Percentiles rank a stretch among this genome's conserved stretches.
phyloP scores from a whole-genome alignment of 1,140 invertebrate genomes.

The Tachypleus tridentatus region DNA sequence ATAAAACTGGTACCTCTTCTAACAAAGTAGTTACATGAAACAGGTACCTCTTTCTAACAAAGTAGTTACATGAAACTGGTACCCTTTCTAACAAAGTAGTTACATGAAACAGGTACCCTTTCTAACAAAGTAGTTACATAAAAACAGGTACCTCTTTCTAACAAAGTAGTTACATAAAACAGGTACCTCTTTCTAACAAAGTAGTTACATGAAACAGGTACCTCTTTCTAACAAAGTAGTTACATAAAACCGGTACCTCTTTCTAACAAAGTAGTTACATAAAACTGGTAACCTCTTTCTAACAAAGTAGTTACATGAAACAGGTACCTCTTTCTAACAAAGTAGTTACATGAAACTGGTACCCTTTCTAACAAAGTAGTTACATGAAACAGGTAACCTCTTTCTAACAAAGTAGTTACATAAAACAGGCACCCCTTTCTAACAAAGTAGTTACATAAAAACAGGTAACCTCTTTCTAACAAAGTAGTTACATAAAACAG shows the following conservation, averaged over 20 bases:
- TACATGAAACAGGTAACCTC: conserved; percentile 35
- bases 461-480: conserved; percentile 40
- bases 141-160: conserved; percentile 38
- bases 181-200: conserved; percentile 39
- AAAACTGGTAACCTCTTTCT: conserved; percentile 38
- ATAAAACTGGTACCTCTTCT: conserved; percentile 37
- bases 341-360: conserved; percentile 9
- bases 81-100: conserved; percentile 2
- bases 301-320: conserved; percentile 9
- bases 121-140: conserved; percentile 8
- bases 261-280: conserved; percentile 8
- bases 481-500: conserved; percentile 8
- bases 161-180: conserved; percentile 8
- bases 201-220: conserved; percentile 10
- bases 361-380: conserved; percentile 2
- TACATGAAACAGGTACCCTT: conserved; percentile 13
- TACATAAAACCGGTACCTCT: conserved; percentile 35
- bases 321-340: conserved; percentile 39
- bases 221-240: conserved; percentile 38
- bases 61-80: conserved; percentile 9
- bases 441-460: conserved; percentile 8
- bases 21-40: conserved; percentile 9
- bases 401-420: conserved; percentile 7
- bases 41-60: conserved; percentile 39
- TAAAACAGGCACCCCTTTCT: conserved; percentile 37